Evolutionary conservation across 2,113 vertebrate genomes (phyloP).

Genomic region (Rousettus leschenaultii): DNA sequence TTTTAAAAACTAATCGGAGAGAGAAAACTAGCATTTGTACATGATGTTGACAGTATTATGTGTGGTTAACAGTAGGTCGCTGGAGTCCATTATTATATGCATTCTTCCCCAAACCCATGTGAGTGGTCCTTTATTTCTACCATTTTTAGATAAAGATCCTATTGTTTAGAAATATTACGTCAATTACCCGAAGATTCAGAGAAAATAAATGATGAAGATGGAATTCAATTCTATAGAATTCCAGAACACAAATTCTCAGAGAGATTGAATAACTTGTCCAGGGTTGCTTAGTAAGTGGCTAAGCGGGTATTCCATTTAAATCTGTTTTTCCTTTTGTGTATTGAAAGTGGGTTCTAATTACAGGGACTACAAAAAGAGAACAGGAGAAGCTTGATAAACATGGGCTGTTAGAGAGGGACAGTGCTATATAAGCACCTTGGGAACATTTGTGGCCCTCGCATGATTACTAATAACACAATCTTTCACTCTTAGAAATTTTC

Average conservation of each 20-base stretch:
- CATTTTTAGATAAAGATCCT: neutral
- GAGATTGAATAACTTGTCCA: neutral
- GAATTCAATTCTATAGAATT: neutral
- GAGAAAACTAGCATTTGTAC: neutral
- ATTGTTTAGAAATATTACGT: neutral
- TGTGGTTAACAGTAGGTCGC: neutral
- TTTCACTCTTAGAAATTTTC: neutral
- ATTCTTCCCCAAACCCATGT: neutral
- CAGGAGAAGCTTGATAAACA: neutral
- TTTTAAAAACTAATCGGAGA: neutral
- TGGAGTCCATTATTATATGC: neutral
- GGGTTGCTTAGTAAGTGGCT: neutral
- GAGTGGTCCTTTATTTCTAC: neutral
- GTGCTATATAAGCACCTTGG: too few species aligned
- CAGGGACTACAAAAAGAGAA: neutral
- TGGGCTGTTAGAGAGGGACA: neutral
- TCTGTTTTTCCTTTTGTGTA: neutral
- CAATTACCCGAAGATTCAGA: neutral
- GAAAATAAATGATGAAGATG: neutral
- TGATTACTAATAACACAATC: neutral
- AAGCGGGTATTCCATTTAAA: neutral
- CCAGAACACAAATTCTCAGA: neutral
- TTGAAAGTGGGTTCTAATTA: neutral
- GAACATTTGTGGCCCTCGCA: too few species aligned
- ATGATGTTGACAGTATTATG: rapidly evolving